phyloP scores from a whole-genome alignment of 2,797 vertebrate species.

The Heteromormyrus szaboi region DNA sequence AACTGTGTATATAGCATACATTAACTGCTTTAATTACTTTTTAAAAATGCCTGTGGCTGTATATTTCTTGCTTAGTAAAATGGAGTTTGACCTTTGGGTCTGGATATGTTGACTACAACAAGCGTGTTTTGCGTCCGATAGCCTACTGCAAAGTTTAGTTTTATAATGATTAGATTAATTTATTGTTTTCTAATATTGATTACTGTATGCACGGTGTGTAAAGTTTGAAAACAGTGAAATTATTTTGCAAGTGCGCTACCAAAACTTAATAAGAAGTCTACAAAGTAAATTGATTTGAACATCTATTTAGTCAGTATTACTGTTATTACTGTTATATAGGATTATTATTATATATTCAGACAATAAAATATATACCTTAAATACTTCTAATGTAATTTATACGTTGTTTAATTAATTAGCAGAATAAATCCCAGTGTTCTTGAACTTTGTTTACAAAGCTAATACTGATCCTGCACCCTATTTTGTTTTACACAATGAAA shows the following conservation, averaged over 20 bases:
- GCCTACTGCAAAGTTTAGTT: conserved; percentile 87
- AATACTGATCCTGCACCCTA: not conserved
- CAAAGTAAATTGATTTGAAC: not conserved
- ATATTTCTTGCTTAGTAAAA: conserved; percentile 86
- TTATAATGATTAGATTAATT: conserved; percentile 96
- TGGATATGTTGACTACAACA: conserved; percentile 76
- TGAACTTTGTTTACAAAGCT: conserved; percentile 1
- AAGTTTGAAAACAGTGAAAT: conserved; percentile 94
- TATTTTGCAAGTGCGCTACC: conserved; percentile 67
- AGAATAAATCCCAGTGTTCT: conserved; percentile 10
- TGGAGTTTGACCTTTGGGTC: conserved; percentile 70
- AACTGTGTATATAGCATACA: conserved; percentile 58
- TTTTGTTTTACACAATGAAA: not conserved
- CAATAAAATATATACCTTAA: not conserved
- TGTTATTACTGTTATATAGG: not conserved
- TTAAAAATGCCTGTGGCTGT: conserved; percentile 65
- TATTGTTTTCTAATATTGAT: conserved; percentile 84
- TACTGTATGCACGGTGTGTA: conserved; percentile 88
- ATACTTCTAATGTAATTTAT: not conserved
- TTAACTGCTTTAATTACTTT: conserved; percentile 48
- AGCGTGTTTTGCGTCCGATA: conserved; percentile 79
- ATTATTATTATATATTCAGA: not conserved
- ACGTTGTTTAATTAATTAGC: not conserved
- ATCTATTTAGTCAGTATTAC: not conserved
- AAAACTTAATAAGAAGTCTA: conserved; percentile 19